Conservation (phyloP, 2,888 invertebrate genomes). For the Drosophila neoperkinsi region DNA sequence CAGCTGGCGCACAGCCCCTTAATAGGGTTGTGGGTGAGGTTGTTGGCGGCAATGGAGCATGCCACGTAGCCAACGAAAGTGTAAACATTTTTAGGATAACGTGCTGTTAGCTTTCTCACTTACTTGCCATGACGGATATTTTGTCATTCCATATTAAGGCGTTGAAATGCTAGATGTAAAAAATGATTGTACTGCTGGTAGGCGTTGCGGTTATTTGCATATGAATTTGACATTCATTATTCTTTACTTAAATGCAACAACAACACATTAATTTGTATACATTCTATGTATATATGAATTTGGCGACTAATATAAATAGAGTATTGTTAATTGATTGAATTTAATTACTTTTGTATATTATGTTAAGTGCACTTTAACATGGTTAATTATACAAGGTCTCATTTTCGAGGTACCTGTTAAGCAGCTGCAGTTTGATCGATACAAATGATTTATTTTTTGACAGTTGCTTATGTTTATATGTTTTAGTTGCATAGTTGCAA, state of each 20-base stretch:
- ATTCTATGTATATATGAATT: neutral
- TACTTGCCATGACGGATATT: neutral
- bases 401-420: neutral
- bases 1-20: constrained; percentile 23
- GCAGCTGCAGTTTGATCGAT: neutral
- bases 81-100: constrained; percentile 36
- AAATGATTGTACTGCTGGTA: neutral
- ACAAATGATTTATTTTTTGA: neutral
- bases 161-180: neutral
- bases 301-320: neutral
- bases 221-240: neutral
- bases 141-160: neutral
- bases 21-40: neutral
- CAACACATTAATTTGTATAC: neutral
- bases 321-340: neutral
- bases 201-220: neutral
- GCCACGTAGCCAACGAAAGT: constrained; percentile 66
- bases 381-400: neutral
- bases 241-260: neutral
- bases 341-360: neutral
- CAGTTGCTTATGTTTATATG: neutral
- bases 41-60: neutral
- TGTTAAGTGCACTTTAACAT: neutral
- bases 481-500: neutral
- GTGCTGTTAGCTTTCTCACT: neutral